A percentile compares a stretch with the other conserved stretches of the same genome.
phyloP scores from a whole-genome alignment of 2,888 invertebrate genomes.

The Meteorus colon region DNA sequence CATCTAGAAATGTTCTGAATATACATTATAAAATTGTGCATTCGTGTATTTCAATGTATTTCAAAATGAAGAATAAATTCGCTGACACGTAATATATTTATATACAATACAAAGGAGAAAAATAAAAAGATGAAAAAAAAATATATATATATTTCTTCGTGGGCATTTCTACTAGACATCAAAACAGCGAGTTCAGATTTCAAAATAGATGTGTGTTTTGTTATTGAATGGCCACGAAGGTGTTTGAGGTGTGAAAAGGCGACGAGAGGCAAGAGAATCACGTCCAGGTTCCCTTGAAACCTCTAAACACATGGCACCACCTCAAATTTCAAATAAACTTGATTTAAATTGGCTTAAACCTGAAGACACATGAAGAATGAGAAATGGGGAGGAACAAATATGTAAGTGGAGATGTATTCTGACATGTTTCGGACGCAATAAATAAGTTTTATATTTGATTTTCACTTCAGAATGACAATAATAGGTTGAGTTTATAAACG shows the following conservation, averaged over 20 bases:
- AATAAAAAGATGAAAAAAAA: not conserved
- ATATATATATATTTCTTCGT: not conserved
- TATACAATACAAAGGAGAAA: not conserved
- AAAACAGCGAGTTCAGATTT: constrained; percentile 19
- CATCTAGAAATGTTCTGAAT: not conserved
- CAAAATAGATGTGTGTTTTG: constrained; percentile 26
- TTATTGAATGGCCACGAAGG: constrained; percentile 29
- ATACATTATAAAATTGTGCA: constrained; percentile 4
- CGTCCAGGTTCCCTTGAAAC: not conserved
- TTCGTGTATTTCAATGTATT: not conserved
- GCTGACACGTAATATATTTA: constrained; percentile 6
- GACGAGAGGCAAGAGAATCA: constrained; percentile 52
- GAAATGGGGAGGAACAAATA: constrained; percentile 11
- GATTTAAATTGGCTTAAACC: constrained; percentile 67
- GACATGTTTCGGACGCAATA: not conserved
- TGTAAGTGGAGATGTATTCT: not conserved
- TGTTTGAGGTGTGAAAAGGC: constrained; percentile 59
- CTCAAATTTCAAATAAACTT: constrained; percentile 67
- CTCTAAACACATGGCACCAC: constrained; percentile 25
- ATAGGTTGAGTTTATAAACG: constrained; percentile 23
- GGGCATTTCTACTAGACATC: not conserved
- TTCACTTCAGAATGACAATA: not conserved
- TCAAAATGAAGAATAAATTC: not conserved
- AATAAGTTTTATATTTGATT: constrained; percentile 14
- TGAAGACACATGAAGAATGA: not conserved